Percentiles rank a stretch among this genome's conserved stretches.
Evolutionary conservation across 1,140 invertebrate genomes (phyloP).

Genomic region (Polyergus mexicanus): DNA sequence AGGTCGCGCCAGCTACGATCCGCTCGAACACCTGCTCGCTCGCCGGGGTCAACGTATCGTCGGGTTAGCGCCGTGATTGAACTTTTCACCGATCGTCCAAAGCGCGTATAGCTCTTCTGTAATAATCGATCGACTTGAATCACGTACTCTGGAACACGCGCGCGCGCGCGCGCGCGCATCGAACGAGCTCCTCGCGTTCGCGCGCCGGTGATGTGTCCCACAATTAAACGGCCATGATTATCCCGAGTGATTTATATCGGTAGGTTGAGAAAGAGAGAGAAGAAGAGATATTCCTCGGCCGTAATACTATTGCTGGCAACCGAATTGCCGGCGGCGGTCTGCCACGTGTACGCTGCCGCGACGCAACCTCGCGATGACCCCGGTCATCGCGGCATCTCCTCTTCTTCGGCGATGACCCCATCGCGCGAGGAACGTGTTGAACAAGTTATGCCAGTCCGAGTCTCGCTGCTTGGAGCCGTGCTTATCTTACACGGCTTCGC

Average conservation of each 20-base stretch:
- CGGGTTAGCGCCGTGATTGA: conserved; percentile 59
- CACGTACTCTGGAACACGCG: neutral
- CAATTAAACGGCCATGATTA: conserved; percentile 75
- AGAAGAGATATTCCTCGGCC: conserved; percentile 24
- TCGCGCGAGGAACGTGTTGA: conserved; percentile 77
- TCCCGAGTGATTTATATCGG: conserved; percentile 74
- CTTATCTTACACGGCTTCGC: conserved; percentile 22
- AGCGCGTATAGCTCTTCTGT: conserved; percentile 41
- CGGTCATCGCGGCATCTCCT: conserved; percentile 67
- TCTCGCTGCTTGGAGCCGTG: conserved; percentile 42
- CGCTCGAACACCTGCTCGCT: conserved; percentile 58
- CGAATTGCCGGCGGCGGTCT: conserved; percentile 74
- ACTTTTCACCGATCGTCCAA: conserved; percentile 60
- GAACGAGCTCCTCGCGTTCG: conserved; percentile 39
- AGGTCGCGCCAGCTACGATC: conserved; percentile 49
- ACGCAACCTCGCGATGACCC: conserved; percentile 74
- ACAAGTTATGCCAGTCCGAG: conserved; percentile 76
- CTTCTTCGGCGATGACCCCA: conserved; percentile 73
- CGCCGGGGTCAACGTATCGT: conserved; percentile 57
- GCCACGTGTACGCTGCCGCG: conserved; percentile 69
- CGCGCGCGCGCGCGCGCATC: neutral
- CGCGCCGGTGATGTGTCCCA: conserved; percentile 62
- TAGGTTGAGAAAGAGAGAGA: conserved; percentile 10
- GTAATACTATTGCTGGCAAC: conserved; percentile 74
- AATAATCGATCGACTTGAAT: conserved; percentile 56